Conservation (phyloP, 2,113 vertebrate species). For the Cinclus mexicanus region DNA sequence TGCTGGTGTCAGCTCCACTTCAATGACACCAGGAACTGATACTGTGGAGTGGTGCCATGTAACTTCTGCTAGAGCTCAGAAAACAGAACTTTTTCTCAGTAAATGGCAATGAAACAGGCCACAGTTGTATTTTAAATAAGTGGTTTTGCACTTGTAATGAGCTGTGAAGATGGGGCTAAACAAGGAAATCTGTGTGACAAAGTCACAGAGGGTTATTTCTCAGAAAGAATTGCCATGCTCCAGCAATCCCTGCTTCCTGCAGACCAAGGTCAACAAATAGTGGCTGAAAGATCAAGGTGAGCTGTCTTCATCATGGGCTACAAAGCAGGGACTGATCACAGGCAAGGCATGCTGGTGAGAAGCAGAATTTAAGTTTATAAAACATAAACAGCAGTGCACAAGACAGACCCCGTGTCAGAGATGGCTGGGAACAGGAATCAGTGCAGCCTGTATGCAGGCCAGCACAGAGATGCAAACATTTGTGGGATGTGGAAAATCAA, state of each 20-base stretch:
- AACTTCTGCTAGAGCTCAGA: background rate
- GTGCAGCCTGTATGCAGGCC: background rate
- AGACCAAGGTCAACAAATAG: background rate
- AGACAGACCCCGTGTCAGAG: background rate
- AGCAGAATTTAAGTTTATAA: background rate
- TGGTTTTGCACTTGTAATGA: background rate
- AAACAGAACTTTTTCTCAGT: background rate
- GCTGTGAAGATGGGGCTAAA: background rate
- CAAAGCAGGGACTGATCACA: background rate
- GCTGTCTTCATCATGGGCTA: background rate
- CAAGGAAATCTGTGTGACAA: background rate
- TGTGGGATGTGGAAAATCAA: background rate
- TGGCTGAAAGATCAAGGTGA: background rate
- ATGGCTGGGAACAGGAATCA: background rate
- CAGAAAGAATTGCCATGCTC: background rate
- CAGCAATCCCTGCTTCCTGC: background rate
- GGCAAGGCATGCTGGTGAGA: background rate
- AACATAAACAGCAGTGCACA: background rate
- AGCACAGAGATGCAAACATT: background rate
- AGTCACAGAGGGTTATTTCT: background rate
- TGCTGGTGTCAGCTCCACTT: background rate
- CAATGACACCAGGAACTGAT: background rate
- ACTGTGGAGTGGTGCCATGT: background rate
- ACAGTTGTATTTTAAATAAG: background rate
- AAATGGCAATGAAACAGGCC: background rate